Evolutionary conservation across 1,140 invertebrate species (phyloP), one percentile per base, ranked within the genome.

Genomic region (Ceratoteleas bidentatus): DNA sequence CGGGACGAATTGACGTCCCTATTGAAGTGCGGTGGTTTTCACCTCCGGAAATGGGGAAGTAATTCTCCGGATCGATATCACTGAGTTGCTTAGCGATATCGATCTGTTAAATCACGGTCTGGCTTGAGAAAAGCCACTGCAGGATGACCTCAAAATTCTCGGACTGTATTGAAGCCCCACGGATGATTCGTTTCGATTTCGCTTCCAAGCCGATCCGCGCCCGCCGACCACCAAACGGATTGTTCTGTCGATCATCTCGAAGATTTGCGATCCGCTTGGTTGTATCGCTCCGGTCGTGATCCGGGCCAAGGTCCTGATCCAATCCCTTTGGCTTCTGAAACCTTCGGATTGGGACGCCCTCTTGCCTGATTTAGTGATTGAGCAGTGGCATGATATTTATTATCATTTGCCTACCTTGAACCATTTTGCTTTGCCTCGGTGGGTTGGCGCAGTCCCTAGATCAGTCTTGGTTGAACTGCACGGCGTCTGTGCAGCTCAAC

Each of bases 31-130:
- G 81, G 58, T 2, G 80, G 85, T 8, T 87, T 86, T 64, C 47
- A 82, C 57, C 45, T 87, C 0, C 32, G 81, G 34, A 87, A 88
- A 74, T 88, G 81, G 70, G 53, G 61, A 11, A 77, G 82, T 8
- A 88, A 86, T 76, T 57, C 14, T 40, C 13, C 9, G 4, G 47
- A 76, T n/a, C n/a, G n/a, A n/a, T n/a, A n/a, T n/a, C n/a, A n/a
- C n/a, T n/a, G n/a, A n/a, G 8, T 38, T 56, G 5, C 4, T 64
- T 0, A 0, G 3, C 6, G 70, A 74, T 38, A 45, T 65, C 11
- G 62, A 65, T 36, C 24, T 24, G 1, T 6, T 34, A 0, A 40
- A 72, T 33, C 56, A 72, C 16, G 56, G 43, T n/a, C 33, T 60
- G 0, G 68, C 54, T 0, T 53, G 11, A 10, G 54, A 36, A 2